Conservation (phyloP, 2,888 invertebrate genomes). For the Apamea epomidion region DNA sequence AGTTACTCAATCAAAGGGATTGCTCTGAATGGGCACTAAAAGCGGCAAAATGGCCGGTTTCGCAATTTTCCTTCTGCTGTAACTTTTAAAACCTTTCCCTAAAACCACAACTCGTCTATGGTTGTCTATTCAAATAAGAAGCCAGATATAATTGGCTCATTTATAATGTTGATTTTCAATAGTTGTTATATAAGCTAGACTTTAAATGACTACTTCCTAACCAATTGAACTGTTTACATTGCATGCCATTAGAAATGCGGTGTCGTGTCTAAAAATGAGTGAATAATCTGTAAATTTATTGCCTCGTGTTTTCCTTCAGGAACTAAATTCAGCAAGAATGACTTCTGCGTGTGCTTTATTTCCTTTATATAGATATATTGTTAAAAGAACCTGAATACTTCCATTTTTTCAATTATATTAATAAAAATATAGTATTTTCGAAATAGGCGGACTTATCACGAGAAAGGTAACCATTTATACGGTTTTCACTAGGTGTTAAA, state of each 20-base stretch:
- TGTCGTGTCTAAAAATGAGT: constrained; percentile 7
- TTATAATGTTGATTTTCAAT: constrained; percentile 18
- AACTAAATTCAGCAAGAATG: constrained; percentile 2
- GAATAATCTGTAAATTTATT: constrained; percentile 6
- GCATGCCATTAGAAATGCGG: constrained; percentile 15
- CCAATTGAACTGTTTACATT: constrained; percentile 23
- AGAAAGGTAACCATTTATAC: not conserved
- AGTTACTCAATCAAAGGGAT: not conserved
- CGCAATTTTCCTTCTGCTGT: constrained; percentile 29
- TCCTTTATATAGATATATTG: not conserved
- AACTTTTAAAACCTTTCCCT: constrained; percentile 14
- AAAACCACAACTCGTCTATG: constrained; percentile 31
- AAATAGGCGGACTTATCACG: not conserved
- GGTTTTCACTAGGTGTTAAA: not conserved
- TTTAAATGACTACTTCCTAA: constrained; percentile 19
- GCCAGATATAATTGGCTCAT: constrained; percentile 23
- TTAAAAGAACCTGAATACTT: not conserved
- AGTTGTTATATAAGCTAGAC: constrained; percentile 6
- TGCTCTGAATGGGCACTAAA: constrained; percentile 25
- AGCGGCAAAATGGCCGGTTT: constrained; percentile 26
- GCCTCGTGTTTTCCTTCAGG: constrained; percentile 10
- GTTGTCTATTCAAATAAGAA: constrained; percentile 27
- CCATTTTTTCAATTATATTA: too few relatives aligned
- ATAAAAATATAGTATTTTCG: not conserved
- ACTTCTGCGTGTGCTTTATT: constrained; percentile 15